Conservation (phyloP, 2,113 vertebrate species). For the Syngnathus floridae region DNA sequence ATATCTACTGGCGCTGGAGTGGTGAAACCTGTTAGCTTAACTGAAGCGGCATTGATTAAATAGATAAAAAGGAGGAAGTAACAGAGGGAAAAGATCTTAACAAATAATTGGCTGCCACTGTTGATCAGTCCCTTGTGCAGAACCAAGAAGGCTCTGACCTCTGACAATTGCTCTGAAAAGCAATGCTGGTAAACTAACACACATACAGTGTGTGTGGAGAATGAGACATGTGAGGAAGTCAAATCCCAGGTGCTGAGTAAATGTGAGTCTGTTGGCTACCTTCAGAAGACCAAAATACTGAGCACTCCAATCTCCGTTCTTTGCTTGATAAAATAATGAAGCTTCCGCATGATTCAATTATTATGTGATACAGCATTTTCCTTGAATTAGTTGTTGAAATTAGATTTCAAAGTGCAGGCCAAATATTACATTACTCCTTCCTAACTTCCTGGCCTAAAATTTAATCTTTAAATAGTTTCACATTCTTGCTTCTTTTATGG, state of each 20-base stretch:
- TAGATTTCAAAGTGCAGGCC: conserved; percentile 22
- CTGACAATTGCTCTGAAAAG: neutral
- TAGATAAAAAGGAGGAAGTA: neutral
- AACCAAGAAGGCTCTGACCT: neutral
- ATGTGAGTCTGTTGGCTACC: conserved; percentile 11
- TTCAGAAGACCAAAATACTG: neutral
- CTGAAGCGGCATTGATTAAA: neutral
- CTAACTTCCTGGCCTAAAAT: conserved; percentile 39
- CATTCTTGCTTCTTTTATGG: conserved; percentile 35
- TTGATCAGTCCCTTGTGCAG: conserved; percentile 32
- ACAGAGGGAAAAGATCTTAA: neutral
- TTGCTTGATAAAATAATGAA: conserved; percentile 13
- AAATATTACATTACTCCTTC: conserved; percentile 40
- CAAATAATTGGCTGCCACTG: conserved; percentile 43
- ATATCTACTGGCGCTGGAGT: neutral
- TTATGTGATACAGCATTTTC: conserved; percentile 8
- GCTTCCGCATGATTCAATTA: conserved; percentile 14
- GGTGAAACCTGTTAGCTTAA: neutral
- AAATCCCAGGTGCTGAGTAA: conserved; percentile 10
- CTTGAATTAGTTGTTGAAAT: conserved; percentile 20
- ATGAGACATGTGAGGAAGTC: conserved; percentile 3
- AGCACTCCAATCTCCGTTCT: conserved; percentile 14
- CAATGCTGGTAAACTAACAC: neutral
- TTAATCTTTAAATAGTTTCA: conserved; percentile 44
- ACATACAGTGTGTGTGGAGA: neutral